These are phyloP conservation scores for Cosmia pyralina DNA, from an alignment of 2,888 invertebrate genomes.

Conservation along the genomic window DNA sequence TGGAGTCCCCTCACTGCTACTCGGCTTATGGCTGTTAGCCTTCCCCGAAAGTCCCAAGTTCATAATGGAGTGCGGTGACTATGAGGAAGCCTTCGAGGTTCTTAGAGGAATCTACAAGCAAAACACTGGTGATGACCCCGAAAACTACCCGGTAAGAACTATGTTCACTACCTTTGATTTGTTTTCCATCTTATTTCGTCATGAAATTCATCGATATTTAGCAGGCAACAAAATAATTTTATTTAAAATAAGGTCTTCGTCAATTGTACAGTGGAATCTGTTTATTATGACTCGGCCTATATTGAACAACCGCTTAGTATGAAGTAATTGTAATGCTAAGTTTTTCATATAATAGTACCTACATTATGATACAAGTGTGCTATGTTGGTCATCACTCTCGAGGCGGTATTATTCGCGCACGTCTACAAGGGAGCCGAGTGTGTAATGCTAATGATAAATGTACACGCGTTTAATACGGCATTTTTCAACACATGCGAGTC, in stretches of 20 bases:
- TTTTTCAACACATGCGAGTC: no score
- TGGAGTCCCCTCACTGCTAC: conserved; percentile 92
- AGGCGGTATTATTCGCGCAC: no score
- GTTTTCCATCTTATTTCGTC: neutral
- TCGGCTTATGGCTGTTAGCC: conserved; percentile 92
- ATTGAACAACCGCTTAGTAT: no score
- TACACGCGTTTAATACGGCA: no score
- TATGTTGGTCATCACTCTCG: no score
- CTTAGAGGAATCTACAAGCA: conserved; percentile 92
- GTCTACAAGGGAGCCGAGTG: no score
- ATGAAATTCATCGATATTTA: neutral
- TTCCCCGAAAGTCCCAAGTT: conserved; percentile 96
- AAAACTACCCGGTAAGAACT: conserved; percentile 92
- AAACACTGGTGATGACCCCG: conserved; percentile 93
- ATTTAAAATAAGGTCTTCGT: neutral
- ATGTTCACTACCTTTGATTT: neutral
- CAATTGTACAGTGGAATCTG: no score
- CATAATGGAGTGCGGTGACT: conserved; percentile 94
- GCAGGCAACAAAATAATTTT: neutral
- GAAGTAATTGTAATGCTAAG: no score
- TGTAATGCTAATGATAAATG: no score
- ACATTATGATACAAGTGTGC: no score
- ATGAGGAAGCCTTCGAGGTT: conserved; percentile 93
- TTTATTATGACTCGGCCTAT: no score
- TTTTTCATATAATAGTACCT: no score